A percentile compares a stretch with the other conserved stretches of the same genome.
phyloP scores from a whole-genome alignment of 1,140 invertebrate genomes.

The Batillaria attramentaria region DNA sequence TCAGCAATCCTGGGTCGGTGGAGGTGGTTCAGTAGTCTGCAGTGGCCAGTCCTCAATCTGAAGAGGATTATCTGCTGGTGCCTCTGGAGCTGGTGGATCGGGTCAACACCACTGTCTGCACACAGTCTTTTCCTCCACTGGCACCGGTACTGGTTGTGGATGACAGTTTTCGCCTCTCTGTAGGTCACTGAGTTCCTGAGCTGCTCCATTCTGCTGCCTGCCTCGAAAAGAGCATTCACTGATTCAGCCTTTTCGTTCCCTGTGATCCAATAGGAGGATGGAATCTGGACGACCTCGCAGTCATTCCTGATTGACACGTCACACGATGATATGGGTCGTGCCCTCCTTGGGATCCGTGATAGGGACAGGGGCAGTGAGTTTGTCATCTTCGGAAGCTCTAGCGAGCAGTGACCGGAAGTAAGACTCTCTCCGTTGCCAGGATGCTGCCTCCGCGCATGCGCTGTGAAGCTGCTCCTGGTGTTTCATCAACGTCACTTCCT shows the following conservation, averaged over 20 bases:
- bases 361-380: not conserved
- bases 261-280: no score
- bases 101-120: no score
- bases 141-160: not conserved
- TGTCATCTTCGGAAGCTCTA: not conserved
- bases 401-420: not conserved
- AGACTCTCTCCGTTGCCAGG: conserved; percentile 14
- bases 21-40: no score
- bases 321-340: not conserved
- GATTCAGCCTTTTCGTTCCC: not conserved
- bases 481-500: not conserved
- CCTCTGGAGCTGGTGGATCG: no score
- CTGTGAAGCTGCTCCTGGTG: conserved; percentile 1
- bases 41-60: no score
- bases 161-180: not conserved
- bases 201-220: not conserved
- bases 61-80: no score
- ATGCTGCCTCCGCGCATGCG: not conserved
- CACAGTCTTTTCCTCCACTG: no score
- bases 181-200: not conserved
- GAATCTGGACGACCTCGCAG: not conserved
- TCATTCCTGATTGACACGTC: not conserved
- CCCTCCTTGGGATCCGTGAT: not conserved
- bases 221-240: not conserved
- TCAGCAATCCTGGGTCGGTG: no score